Evolutionary conservation across 92 coral and sea anemone genomes (phyloP), one percentile per base, ranked within the genome.

Genomic region (Phenganax subtilis): DNA sequence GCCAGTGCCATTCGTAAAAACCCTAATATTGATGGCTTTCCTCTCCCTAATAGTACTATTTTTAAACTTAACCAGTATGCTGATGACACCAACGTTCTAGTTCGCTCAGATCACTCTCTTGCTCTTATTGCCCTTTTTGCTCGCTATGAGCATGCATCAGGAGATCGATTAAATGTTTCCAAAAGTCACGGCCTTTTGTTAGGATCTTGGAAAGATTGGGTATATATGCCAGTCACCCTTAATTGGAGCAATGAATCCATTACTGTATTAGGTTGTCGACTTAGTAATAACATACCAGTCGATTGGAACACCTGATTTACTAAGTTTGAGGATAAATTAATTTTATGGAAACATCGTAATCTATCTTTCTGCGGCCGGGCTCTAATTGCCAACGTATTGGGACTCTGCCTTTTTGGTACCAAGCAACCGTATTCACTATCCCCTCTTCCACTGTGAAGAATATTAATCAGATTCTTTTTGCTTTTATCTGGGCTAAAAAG

Each of bases 351-450:
- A 1, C 51, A 60, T 31, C 84, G 68, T 3, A 14, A 53, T 11
- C 55, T 77, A 1, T 82, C 84, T 6, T 54, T 77, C 54, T 6
- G 8, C 2, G 87, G 85, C 5, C 75, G 10, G 10, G 29, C 6
- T 4, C 58, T 85, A 0, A 57, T 88, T 2, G 30, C 73, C 10
- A 81, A 85, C 30, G 80, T 85, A 0, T 68, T 85, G 5, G 86
- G 77, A 6, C 68, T 84, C 0, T 75, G 79, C 9, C 58, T 0
- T 61, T 87, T 0, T 85, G 85, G 90, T 87, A 87, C 54, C 84
- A 76, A n/a, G 88, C 88, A 0, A 54, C 91, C 0, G 30, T 88
- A 3, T 52, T 71, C 0, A 47, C 1, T 57, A 75, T 88, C 75
- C 91, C 91, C 0, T 0, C 17, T 0, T 57, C 59, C 58, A 76